Percentiles rank a stretch among this genome's conserved stretches.
Conservation (phyloP, 35 echinoderm and acorn worm genomes). For the Hemicentrotus pulcherrimus region DNA sequence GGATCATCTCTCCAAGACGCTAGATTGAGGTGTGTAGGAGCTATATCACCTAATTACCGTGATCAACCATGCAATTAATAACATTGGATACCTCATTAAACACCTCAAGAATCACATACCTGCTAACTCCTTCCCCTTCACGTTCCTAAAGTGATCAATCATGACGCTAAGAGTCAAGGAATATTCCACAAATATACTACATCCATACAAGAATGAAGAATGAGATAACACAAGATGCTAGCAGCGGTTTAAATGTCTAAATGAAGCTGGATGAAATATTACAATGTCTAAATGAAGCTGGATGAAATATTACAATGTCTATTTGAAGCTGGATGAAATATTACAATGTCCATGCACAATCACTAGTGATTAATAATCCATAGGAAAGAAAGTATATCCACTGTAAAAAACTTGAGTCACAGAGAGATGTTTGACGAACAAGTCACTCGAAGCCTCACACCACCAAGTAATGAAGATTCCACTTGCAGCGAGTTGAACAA, state of each 20-base stretch:
- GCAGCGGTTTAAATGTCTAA: not conserved
- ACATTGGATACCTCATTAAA: not conserved
- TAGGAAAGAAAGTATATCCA: not conserved
- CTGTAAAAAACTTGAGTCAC: constrained; percentile 21
- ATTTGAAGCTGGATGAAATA: not conserved
- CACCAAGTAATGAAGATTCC: not conserved
- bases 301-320: constrained; percentile 1
- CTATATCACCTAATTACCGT: not conserved
- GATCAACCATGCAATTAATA: not conserved
- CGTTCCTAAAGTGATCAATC: constrained; percentile 26
- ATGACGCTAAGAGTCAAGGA: not conserved
- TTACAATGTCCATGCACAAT: not conserved
- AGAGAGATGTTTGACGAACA: not conserved
- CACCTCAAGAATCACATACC: constrained; percentile 22
- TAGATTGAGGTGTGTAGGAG: not conserved
- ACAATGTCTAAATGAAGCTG: not conserved
- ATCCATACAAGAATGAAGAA: not conserved
- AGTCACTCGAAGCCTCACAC: constrained; percentile 21
- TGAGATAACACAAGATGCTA: not conserved
- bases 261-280: not conserved
- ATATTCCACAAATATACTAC: constrained; percentile 33
- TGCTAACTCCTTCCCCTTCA: constrained; percentile 52
- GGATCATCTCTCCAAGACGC: not conserved
- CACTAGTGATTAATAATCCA: not conserved
- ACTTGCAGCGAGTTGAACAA: not conserved